Evolutionary conservation across 2,113 vertebrate genomes (phyloP), one percentile per base, ranked within the genome.

Genomic region (Oreochromis tanganicae): DNA sequence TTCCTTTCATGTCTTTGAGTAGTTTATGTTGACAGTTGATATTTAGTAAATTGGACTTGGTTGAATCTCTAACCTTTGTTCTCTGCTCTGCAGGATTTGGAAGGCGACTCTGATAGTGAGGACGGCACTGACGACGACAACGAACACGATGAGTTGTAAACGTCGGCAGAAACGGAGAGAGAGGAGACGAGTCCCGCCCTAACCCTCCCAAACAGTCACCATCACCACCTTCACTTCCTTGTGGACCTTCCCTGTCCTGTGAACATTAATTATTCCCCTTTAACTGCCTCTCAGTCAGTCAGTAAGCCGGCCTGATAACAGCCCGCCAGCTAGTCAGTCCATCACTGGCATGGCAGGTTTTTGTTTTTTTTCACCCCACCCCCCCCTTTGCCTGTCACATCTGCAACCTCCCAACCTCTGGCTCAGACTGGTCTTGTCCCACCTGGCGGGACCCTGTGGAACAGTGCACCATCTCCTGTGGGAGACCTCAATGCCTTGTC

Each of bases 121-220:
- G 97, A 96, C 34, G 93, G 93, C 34, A 97, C 96, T 71, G 98
- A 98, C 8, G 97, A 98, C 1, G 97, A 99, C 27, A 27, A 27
- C 0, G 93, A 89, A 55, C 98, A 97, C 57, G 98, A 99, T 24
- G 98, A 99, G 92, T 97, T 99, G 95, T 99, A 97, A 97, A 91
- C 84, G 89, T 43, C 63, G 55, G 63, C 34, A 78, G 38, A 87
- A 82, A 71, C 71, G 34, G 90, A 87, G 88, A 93, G 89, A 93
- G 89, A 93, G 89, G 93, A 95, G 93, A 93, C 59, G 29, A 93
- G 92, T 93, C 93, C 93, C 57, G 79, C 91, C 90, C 94, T 90
- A 85, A 87, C 90, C 91, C 89, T 83, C 88, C 89, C 88, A 81
- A 88, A 89, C 89, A 85, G 87, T 95, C 94, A 95, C 90, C 95